Base-by-base conservation (phyloP, 2,888 invertebrate genomes). In the Sphecodes monilicornis region DNA sequence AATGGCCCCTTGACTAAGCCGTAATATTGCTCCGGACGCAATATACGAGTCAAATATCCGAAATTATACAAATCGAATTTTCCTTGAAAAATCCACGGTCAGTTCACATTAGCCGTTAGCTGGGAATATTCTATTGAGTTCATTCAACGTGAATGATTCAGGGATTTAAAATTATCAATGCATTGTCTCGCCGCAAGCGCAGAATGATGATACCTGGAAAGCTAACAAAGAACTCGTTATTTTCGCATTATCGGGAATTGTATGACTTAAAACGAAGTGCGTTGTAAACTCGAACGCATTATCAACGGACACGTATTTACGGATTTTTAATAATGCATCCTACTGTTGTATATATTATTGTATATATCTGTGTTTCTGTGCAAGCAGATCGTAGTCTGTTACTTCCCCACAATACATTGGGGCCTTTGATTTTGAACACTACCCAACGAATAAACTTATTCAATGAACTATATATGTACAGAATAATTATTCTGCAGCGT, bases 191-290 rank as follows among this genome's bases (percentile, higher is more conserved):
- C 18, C 39, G 41, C 16, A 8, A 43, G 36, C 22, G 3, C 13
- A 22, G 6, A 16, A 16, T 22, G 29, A 11, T 66, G 36, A 60
- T n/a, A 72, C 6, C 16, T 22, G 16, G 0, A 1, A 22, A 10
- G 50, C 41, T 74, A 39, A 66, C 57, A 78, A 66, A 41, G 73
- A 64, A 70, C 74, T 16, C 22, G 39, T 36, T 72, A 46, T 77
- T 72, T 76, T 81, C 50, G 26, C 36, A 18, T 73, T 80, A 71
- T 75, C 80, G 41, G 46, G 60, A 29, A 68, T 43, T 41, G 73
- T 77, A 36, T 60, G 64, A n/a, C 43, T 75, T 43, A 50, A 64
- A 64, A 26, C 41, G 36, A 29, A 10, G 4, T 57, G 57, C 41
- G 8, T 70, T 60, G 76, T 43, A 39, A 78, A 72, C 36, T 57